Evolutionary conservation across 2,888 invertebrate genomes (phyloP), one percentile per base, ranked within the genome.

Genomic region (Sesia bembeciformis): DNA sequence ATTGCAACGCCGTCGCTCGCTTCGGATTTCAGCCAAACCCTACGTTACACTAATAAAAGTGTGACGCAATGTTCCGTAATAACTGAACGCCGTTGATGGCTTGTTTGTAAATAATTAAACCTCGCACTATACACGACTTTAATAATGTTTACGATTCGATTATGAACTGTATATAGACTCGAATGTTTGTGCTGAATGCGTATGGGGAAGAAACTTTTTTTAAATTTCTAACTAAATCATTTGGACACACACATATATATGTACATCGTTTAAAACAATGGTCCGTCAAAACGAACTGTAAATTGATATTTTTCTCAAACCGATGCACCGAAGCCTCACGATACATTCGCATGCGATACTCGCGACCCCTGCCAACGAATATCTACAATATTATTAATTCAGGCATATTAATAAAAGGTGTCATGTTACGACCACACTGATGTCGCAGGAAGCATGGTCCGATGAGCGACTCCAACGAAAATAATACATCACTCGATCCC

Each of bases 371-470:
- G 76, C 81, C 78, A 73, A 71, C 76, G 74, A 80, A 83, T 81
- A 80, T 86, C 81, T 81, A 85, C 79, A 83, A 81, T 81, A 78
- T 87, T 87, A 87, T 85, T 83, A 88, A 88, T 84, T 84, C 84
- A 86, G 75, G 84, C 88, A 86, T 86, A 88, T 82, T 81, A 84
- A 84, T 80, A 79, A 77, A 78, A 69, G 81, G 88, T 87, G 77
- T 89, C 81, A 63, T 46, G 78, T 89, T 87, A 76, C 88, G 88
- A 88, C 88, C 88, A 87, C 88, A 87, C 85, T 76, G 74, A 74
- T 74, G 82, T 81, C 84, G 83, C 86, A 87, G 88, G 88, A 89
- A 88, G 88, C 86, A 82, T 80, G 83, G 77, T 72, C 80, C 80
- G 81, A 54, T 84, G 88, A 79, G 65, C 82, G 77, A 81, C 74